phyloP scores from a whole-genome alignment of 2,113 vertebrate genomes.

The Sebastes fasciatus region DNA sequence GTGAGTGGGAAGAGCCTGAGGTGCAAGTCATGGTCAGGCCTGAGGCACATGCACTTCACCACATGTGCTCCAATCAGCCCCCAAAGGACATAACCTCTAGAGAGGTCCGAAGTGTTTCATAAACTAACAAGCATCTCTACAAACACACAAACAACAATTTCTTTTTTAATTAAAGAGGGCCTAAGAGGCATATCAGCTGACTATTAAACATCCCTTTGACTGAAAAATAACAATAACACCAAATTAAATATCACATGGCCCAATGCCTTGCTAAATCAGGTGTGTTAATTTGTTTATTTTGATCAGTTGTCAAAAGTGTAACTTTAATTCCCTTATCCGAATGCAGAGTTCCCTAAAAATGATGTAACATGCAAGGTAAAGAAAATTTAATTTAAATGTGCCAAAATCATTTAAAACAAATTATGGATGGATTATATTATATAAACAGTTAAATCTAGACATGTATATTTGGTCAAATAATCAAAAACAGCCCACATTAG shows the following conservation, averaged over 20 bases:
- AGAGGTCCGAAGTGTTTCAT: constrained; percentile 43
- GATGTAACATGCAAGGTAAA: background rate
- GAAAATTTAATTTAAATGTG: constrained; percentile 2
- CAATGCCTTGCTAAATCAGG: constrained; percentile 49
- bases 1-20: constrained; percentile 19
- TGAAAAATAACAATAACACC: constrained; percentile 69
- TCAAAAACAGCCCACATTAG: background rate
- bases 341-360: background rate
- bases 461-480: too few species aligned
- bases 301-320: constrained; percentile 61
- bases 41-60: constrained; percentile 24
- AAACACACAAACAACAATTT: constrained; percentile 68
- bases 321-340: constrained; percentile 50
- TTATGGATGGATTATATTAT: too few species aligned
- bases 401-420: background rate
- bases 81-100: constrained; percentile 29
- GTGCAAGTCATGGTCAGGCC: constrained; percentile 41
- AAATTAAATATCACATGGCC: constrained; percentile 66
- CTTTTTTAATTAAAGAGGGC: constrained; percentile 71
- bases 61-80: constrained; percentile 41
- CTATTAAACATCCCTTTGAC: constrained; percentile 7
- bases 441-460: too few species aligned
- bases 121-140: constrained; percentile 42
- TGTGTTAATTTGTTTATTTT: constrained; percentile 63
- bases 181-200: constrained; percentile 48